Evolutionary conservation across 2,888 invertebrate species (phyloP).

Genomic region (Eilema depressum): DNA sequence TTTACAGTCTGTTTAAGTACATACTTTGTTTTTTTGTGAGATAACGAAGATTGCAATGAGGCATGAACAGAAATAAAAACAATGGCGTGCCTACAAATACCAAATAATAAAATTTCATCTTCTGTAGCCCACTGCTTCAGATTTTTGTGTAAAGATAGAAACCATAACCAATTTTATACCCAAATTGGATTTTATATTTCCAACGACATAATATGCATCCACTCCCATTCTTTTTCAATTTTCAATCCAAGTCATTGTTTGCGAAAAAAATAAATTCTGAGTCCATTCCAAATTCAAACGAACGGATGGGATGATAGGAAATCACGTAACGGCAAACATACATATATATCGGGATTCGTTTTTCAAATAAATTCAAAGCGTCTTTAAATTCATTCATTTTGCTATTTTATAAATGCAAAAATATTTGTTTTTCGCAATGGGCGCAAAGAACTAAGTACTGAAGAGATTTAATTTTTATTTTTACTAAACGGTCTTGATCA

Average conservation of each 20-base stretch:
- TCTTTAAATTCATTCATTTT: too few relatives aligned
- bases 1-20: background rate
- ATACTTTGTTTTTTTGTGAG: background rate
- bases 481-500: too few relatives aligned
- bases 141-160: background rate
- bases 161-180: background rate
- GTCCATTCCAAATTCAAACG: background rate
- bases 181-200: background rate
- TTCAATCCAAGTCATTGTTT: constrained; percentile 12
- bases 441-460: too few relatives aligned
- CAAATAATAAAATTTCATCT: background rate
- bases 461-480: too few relatives aligned
- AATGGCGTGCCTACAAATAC: background rate
- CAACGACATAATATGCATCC: background rate
- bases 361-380: background rate
- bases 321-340: constrained; percentile 3
- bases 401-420: too few relatives aligned
- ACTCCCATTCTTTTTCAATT: background rate
- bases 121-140: too few relatives aligned
- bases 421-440: too few relatives aligned
- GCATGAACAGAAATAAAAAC: background rate
- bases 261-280: constrained; percentile 1
- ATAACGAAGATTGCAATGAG: background rate
- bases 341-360: background rate
- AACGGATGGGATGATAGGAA: constrained; percentile 6